A percentile compares a stretch with the other conserved stretches of the same genome.
Evolutionary conservation across 2,797 vertebrate genomes (phyloP).

Genomic region (Lophotriccus pileatus): DNA sequence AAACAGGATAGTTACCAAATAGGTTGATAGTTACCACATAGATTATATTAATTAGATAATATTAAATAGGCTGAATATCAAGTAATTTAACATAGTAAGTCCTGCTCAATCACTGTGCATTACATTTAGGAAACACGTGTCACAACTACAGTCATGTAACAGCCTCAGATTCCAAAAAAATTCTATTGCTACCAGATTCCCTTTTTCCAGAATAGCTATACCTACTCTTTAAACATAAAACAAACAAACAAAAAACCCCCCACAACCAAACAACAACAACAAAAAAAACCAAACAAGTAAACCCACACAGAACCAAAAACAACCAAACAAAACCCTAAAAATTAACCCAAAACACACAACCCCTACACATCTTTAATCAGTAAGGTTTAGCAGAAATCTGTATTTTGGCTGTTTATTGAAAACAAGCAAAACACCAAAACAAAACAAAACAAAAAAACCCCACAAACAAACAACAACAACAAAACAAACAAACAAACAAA

Average conservation of each 20-base stretch:
- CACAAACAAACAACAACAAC: background rate
- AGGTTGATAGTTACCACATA: background rate
- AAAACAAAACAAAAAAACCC: too few relatives aligned
- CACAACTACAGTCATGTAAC: background rate
- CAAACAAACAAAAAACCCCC: too few relatives aligned
- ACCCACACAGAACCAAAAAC: background rate
- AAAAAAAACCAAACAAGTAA: background rate
- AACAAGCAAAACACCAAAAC: background rate
- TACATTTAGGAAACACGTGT: background rate
- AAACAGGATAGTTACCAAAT: background rate
- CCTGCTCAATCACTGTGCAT: background rate
- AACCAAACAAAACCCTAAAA: background rate
- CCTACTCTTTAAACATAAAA: background rate
- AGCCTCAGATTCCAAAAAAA: background rate
- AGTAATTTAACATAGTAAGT: background rate
- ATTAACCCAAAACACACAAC: too few relatives aligned
- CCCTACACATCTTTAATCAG: fast-evolving
- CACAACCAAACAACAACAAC: background rate
- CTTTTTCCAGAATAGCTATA: background rate
- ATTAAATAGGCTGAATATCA: background rate
- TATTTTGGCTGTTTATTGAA: background rate
- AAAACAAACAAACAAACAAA: background rate
- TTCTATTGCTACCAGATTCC: background rate
- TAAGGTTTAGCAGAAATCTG: background rate
- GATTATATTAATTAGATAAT: too few relatives aligned